Conservation (phyloP, 2,113 vertebrate genomes). For the Aspiorhynchus laticeps region DNA sequence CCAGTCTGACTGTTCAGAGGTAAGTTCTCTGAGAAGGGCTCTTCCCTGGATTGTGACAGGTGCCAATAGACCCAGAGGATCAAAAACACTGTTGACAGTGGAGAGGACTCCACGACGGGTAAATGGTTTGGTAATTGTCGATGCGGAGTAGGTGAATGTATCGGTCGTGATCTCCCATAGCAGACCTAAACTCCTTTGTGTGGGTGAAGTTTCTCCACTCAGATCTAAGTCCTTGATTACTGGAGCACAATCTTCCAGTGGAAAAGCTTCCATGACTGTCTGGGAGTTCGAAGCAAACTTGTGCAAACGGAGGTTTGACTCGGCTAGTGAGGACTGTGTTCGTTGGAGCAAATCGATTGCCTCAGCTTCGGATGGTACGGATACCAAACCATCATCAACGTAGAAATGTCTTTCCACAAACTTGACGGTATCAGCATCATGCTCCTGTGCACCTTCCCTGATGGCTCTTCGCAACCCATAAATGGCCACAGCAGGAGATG, state of each 20-base stretch:
- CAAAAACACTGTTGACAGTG: slow-evolving; percentile 37
- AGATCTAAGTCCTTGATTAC: neutral
- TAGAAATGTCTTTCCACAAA: too few species aligned
- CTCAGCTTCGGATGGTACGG: too few species aligned
- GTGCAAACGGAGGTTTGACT: neutral
- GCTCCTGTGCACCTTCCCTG: neutral
- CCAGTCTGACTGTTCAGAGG: too few species aligned
- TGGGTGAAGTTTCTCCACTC: too few species aligned
- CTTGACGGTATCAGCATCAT: too few species aligned
- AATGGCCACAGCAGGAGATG: neutral
- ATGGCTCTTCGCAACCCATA: neutral
- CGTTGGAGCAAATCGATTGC: neutral
- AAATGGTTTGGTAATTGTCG: slow-evolving; percentile 21
- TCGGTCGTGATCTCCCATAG: slow-evolving; percentile 22
- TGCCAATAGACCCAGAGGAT: neutral
- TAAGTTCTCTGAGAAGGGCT: neutral
- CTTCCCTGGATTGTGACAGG: neutral
- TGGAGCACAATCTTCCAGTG: slow-evolving; percentile 28
- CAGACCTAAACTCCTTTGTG: neutral
- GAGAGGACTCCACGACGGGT: slow-evolving; percentile 41
- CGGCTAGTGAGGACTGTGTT: neutral
- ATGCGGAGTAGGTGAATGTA: slow-evolving; percentile 44
- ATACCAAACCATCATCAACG: too few species aligned
- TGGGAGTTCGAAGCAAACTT: neutral
- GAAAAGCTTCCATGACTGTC: slow-evolving; percentile 41